These are phyloP conservation scores for Ceuthmochares aereus DNA, from an alignment of 2,113 vertebrate genomes.

Conservation along the genomic window DNA sequence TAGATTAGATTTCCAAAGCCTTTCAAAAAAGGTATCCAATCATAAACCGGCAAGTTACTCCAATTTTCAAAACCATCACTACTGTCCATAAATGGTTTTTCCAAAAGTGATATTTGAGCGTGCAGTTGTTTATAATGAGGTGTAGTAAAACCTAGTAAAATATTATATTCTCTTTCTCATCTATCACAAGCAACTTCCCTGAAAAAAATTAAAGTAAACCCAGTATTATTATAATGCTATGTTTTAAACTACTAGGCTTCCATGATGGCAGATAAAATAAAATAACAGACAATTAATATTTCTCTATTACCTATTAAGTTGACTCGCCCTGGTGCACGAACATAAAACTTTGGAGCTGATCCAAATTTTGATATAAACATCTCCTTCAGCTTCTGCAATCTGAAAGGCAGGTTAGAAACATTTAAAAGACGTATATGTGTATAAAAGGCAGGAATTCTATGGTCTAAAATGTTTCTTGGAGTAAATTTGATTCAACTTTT, in stretches of 20 bases:
- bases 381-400: conserved; percentile 89
- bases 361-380: conserved; percentile 88
- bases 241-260: background rate
- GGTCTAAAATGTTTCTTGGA: background rate
- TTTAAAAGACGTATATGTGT: background rate
- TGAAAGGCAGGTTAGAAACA: conserved; percentile 71
- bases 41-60: background rate
- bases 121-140: background rate
- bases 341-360: conserved; percentile 88
- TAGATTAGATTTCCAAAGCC: background rate
- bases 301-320: conserved; percentile 92
- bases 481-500: background rate
- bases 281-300: background rate
- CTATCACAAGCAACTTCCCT: background rate
- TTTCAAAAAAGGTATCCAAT: background rate
- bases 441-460: background rate
- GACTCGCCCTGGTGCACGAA: conserved; percentile 93
- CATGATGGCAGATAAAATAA: background rate
- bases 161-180: background rate
- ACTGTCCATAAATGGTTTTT: background rate
- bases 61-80: background rate
- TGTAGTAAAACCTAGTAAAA: background rate
- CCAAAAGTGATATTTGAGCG: background rate
- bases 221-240: background rate
- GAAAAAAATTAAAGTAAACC: background rate